These are phyloP conservation scores for Anseranas semipalmata DNA, from an alignment of 2,113 vertebrate genomes.

Conservation along the genomic window DNA sequence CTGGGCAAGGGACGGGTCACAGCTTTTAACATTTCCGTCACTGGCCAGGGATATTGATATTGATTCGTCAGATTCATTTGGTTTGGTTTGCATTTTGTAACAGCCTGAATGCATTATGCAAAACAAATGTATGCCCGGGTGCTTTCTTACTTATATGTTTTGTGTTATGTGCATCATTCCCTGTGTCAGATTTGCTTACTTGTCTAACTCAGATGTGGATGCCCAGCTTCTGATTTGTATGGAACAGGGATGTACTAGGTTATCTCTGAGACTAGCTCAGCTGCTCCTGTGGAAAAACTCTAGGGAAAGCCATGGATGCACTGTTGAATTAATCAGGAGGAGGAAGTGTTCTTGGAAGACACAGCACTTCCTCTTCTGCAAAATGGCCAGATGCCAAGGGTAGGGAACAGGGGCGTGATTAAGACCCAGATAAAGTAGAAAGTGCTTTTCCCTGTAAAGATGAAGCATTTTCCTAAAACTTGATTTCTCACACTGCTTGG, in stretches of 20 bases:
- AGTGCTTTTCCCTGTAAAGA: conserved; percentile 15
- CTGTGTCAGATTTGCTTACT: background rate
- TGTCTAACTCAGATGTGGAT: background rate
- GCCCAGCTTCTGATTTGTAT: fast-evolving
- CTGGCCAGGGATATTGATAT: background rate
- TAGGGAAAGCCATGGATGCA: conserved; percentile 9
- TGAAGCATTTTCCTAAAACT: conserved; percentile 29
- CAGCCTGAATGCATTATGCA: background rate
- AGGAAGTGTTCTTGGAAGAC: conserved; percentile 73
- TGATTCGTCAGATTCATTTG: background rate
- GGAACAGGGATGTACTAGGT: background rate
- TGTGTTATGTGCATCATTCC: background rate
- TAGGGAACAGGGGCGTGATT: background rate
- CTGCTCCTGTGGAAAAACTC: conserved; percentile 34
- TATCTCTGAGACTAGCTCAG: background rate
- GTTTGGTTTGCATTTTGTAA: background rate
- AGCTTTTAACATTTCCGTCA: background rate
- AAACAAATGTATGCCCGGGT: background rate
- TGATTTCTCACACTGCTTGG: background rate
- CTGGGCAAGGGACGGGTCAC: background rate
- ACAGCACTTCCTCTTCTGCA: conserved; percentile 67
- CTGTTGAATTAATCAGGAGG: conserved; percentile 65
- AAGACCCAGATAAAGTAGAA: conserved; percentile 6
- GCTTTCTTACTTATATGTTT: background rate
- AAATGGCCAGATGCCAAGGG: conserved; percentile 27